Conservation (phyloP, 2,797 vertebrate species). For the Heliangelus exortis region DNA sequence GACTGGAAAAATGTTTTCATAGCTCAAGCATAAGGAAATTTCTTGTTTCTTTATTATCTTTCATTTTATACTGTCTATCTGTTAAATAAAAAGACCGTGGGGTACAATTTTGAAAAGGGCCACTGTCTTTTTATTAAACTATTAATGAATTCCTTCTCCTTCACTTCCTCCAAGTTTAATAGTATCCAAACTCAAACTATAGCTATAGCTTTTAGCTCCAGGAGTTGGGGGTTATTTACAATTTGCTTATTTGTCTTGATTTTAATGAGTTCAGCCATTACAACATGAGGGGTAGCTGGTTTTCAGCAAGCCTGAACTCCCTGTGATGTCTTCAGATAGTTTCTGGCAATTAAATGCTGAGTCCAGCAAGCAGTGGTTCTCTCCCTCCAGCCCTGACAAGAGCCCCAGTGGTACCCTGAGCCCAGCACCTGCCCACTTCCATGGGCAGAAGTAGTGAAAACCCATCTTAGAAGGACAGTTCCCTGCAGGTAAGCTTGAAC, state of each 20-base stretch:
- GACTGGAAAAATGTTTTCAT: neutral
- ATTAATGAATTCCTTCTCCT: neutral
- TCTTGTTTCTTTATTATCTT: neutral
- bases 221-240: neutral
- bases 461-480: neutral
- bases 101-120: neutral
- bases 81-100: conserved; percentile 19
- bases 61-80: neutral
- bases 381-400: neutral
- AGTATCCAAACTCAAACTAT: neutral
- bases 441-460: neutral
- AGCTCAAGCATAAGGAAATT: neutral
- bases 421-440: neutral
- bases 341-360: neutral
- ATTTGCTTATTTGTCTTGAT: neutral
- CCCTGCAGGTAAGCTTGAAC: neutral
- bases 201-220: neutral
- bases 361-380: neutral
- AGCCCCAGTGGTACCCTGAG: neutral
- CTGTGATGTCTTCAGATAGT: neutral
- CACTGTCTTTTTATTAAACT: neutral
- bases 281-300: neutral
- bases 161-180: neutral
- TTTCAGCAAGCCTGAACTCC: neutral
- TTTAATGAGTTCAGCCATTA: neutral